phyloP scores from a whole-genome alignment of 1,140 invertebrate species.

The Aphaenogaster rudis region DNA sequence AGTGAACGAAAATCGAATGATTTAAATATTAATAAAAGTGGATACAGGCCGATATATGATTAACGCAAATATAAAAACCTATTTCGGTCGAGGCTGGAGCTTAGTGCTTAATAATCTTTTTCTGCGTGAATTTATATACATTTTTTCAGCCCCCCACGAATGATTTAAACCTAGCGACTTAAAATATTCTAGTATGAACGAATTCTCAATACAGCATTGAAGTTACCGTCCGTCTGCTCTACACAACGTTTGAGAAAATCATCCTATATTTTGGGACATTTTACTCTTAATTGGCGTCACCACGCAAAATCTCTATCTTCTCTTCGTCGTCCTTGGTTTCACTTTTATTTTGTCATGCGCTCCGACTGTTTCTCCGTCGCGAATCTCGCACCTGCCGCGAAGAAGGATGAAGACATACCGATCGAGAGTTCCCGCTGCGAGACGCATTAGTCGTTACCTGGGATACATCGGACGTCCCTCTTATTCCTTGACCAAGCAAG shows the following conservation, averaged over 20 bases:
- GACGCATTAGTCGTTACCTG: slow-evolving; percentile 71
- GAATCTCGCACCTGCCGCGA: slow-evolving; percentile 72
- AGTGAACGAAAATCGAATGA: neutral
- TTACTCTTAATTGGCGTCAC: neutral
- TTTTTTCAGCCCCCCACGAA: neutral
- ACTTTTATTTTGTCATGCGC: slow-evolving; percentile 40
- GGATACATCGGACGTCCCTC: slow-evolving; percentile 29
- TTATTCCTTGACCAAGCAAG: slow-evolving; percentile 6
- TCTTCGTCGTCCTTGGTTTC: neutral
- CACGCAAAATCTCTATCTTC: neutral
- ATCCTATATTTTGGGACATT: neutral
- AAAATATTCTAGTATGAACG: neutral
- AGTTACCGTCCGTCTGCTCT: neutral
- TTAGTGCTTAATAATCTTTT: no score
- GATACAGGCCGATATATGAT: no score
- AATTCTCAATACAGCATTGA: neutral
- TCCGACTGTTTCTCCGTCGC: slow-evolving; percentile 36
- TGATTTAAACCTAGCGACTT: neutral
- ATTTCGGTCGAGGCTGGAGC: no score
- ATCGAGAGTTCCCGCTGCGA: slow-evolving; percentile 76
- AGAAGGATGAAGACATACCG: slow-evolving; percentile 77
- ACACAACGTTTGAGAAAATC: neutral
- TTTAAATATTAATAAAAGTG: neutral
- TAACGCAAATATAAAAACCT: no score
- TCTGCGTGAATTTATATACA: no score